Evolutionary conservation across 2,113 vertebrate species (phyloP), one percentile per base, ranked within the genome.

Genomic region (Coregonus clupeaformis): DNA sequence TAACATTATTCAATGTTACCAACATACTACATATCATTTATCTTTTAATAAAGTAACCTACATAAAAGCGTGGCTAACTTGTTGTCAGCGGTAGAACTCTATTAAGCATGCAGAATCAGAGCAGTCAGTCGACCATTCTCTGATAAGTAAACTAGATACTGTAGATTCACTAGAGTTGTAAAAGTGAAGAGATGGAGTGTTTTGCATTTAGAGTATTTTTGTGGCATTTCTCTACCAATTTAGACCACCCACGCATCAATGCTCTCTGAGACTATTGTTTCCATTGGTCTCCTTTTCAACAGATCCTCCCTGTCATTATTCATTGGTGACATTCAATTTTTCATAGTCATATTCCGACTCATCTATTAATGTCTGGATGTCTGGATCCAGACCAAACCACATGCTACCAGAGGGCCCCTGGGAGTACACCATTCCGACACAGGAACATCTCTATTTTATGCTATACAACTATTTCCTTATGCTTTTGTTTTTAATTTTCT

Each of bases 291-390:
- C 71, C 77, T 68, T 63, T 79, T 72, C 65, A 66, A 57, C 73
- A 74, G 36, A 42, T 69, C 66, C 79, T 74, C 77, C 64, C 74
- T 75, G 72, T 77, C 83, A 88, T 91, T 88, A 89, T 79, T 92
- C 89, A 91, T 87, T 65, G 74, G 84, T 87, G 84, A 79, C 87
- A 86, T 89, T 86, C 78, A 87, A 89, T 91, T 89, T 89, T 83
- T 91, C 87, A 89, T 73, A 27, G 13, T 84, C 73, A 67, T 77
- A n/a, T n/a, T 82, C 30, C 22, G 62, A 64, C 77, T 87, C 78
- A 83, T 90, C 63, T 82, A 29, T 88, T 79, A 80, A 77, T 72
- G 87, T 84, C 82, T 82, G 81, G 62, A 81, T 72, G 87, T 84
- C 82, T 82, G 80, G 59, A 80, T 82, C 80, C 81, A 67, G 49